These are phyloP conservation scores for Bombus confusus DNA, from an alignment of 1,140 invertebrate species.

Conservation along the genomic window DNA sequence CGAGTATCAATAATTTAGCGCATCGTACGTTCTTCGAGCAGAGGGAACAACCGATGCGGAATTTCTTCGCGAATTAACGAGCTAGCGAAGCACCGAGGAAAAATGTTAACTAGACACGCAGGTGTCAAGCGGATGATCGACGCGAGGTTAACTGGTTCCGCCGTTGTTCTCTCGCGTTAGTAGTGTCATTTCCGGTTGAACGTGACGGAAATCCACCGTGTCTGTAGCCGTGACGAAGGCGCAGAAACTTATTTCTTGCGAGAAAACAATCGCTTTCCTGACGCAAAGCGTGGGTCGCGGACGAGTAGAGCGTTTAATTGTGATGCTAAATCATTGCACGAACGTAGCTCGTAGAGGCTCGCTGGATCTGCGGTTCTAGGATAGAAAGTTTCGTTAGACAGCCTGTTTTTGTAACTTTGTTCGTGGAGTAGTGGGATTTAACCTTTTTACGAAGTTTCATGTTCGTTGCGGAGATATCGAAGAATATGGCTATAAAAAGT, in stretches of 20 bases:
- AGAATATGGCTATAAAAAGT: no score
- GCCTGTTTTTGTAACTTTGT: no score
- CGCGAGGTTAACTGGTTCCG: constrained; percentile 6
- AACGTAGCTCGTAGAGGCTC: no score
- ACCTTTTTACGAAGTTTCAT: no score
- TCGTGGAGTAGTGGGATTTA: no score
- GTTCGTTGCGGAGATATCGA: no score
- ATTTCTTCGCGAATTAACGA: constrained; percentile 15
- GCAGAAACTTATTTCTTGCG: neutral
- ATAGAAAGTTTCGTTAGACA: no score
- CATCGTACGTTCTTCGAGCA: neutral
- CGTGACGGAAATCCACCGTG: neutral
- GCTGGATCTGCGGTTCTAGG: no score
- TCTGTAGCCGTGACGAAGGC: neutral
- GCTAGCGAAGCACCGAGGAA: no score
- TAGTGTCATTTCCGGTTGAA: neutral
- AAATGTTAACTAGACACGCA: neutral
- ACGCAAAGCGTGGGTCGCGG: neutral
- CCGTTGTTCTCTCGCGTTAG: neutral
- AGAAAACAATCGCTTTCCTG: neutral
- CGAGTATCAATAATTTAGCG: constrained; percentile 52
- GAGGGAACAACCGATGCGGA: neutral
- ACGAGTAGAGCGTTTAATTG: neutral
- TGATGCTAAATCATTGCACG: neutral
- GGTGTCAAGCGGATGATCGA: constrained; percentile 18